Evolutionary conservation across 2,797 vertebrate species (phyloP), one percentile per base, ranked within the genome.

Genomic region (Decapterus maruadsi): DNA sequence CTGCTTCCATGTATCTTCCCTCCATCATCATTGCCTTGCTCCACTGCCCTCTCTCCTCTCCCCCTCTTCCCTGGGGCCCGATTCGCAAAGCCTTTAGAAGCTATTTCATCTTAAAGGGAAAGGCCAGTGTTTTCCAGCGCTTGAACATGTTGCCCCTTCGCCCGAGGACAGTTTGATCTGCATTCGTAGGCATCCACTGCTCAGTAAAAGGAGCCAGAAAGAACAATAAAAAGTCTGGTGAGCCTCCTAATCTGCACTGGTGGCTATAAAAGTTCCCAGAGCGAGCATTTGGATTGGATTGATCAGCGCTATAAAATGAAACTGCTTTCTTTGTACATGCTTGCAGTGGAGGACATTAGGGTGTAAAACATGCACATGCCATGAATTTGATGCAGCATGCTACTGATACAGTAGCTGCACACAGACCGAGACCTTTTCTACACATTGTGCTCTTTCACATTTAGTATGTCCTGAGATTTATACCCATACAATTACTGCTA

Each of bases 21-120:
- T 80, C 58, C 59, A 62, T 85, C 84, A 36, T 87, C 68, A 61
- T 68, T 57, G 55, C 43, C n/a, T 56, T 67, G 72, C 72, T 81
- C 80, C 68, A 64, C 66, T 72, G 75, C 66, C 60, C 67, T 67
- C 81, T 43, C 26, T 26, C n/a, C n/a, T n/a, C n/a, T 26, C 75
- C 72, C 72, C 74, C 64, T 55, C 61, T 65, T 90, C 88, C 90
- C 83, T 20, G 29, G 79, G 88, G 88, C 72, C 77, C 76, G 48
- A 78, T 89, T 83, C 84, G 54, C 80, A 81, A 80, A 87, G 79
- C 75, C 72, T 84, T 85, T 69, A 58, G 78, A 82, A 82, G 77
- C 70, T 68, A 77, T 88, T 89, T 82, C 77, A 78, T 88, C 86
- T 90, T 81, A 80, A 90, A 89, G 76, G 74, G 77, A 74, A 76